Evolutionary conservation across 1,140 invertebrate species (phyloP), one percentile per base, ranked within the genome.

Genomic region (Cyphomyrmex costatus): DNA sequence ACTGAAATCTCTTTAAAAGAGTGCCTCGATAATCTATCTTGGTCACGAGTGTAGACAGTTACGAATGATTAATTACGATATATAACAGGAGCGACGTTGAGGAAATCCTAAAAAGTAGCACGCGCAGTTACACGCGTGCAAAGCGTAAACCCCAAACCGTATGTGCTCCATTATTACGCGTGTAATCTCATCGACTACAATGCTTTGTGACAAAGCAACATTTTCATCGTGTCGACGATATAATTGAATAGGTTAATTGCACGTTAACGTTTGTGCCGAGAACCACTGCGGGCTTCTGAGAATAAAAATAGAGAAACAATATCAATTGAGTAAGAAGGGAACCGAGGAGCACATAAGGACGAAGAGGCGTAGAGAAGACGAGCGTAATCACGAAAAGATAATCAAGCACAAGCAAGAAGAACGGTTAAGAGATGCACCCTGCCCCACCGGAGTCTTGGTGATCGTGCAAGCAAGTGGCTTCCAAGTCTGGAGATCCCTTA

Each of bases 181-280:
- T 60, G 33, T 7, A 58, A 58, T 71, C 65, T 71, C 16, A 21
- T 51, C 46, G 3, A 16, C n/a, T 30, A 30, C 56, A 8, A 49
- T 65, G 58, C 24, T 33, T 19, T 79, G 12, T 21, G 49, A 71
- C 79, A 46, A 71, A 82, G 49, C 30, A 42, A 16, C 16, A 16
- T 30, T 33, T 79, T 36, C 27, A 19, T 30, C 42, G 21, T 14
- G 49, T 66, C 33, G 56, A 49, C 56, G 49, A 53, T 19, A 46
- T 53, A 78, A 85, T 65, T 56, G 83, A 78, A 85, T 79, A 51
- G 58, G 49, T 77, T 85, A 85, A 83, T 83, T 74, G 79, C 68
- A 36, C 24, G 53, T 83, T 83, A 36, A 56, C 27, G 65, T 30
- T 80, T 46, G 24, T 21, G 51, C 51, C 46, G 82, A 77, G 82